These are phyloP conservation scores for Scopus umbretta DNA, from an alignment of 2,113 vertebrate genomes.

Conservation along the genomic window DNA sequence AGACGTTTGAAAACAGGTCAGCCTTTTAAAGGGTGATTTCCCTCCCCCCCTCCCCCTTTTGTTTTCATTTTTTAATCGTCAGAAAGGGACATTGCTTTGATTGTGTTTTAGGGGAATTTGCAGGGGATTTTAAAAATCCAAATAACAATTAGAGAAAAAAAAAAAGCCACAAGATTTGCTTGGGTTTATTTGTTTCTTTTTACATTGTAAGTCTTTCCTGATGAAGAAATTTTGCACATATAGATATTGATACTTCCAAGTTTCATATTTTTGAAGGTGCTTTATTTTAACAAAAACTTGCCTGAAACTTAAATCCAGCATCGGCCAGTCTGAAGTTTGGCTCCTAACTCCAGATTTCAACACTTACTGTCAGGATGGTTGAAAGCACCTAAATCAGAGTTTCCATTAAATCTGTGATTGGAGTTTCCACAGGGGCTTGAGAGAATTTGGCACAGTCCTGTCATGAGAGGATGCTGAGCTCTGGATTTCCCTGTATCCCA, in stretches of 20 bases:
- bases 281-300: neutral
- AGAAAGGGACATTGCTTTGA: neutral
- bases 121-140: neutral
- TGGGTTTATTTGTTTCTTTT: neutral
- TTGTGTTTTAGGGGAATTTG: slow-evolving; percentile 1
- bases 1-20: neutral
- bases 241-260: neutral
- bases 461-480: neutral
- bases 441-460: fast-evolving
- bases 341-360: neutral
- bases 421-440: neutral
- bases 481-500: neutral
- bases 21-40: neutral
- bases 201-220: neutral
- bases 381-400: neutral
- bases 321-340: neutral
- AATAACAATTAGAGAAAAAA: neutral
- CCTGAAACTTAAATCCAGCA: neutral
- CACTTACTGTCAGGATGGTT: neutral
- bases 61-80: neutral
- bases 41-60: neutral
- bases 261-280: neutral
- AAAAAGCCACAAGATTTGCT: neutral
- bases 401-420: neutral
- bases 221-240: neutral